phyloP scores from a whole-genome alignment of 1,140 invertebrate genomes.

The Zaprionus tsacasi region DNA sequence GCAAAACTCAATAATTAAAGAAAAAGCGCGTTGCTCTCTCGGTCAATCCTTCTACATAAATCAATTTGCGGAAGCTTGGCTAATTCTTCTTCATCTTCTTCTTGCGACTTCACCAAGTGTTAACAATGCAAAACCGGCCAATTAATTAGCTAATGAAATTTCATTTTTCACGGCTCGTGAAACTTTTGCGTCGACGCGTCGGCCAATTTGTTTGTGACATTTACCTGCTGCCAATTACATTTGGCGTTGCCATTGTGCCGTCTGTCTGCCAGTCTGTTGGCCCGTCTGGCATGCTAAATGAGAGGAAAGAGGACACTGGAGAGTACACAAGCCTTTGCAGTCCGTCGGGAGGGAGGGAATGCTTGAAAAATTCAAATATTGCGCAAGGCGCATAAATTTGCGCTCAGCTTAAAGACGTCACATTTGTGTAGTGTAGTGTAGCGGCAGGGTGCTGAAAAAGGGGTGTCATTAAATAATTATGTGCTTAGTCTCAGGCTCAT shows the following conservation, averaged over 20 bases:
- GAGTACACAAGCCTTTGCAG: constrained; percentile 10
- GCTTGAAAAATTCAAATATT: constrained; percentile 49
- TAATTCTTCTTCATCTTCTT: constrained; percentile 22
- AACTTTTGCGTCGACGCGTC: constrained; percentile 23
- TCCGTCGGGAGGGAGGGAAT: constrained; percentile 15
- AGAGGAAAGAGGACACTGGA: background rate
- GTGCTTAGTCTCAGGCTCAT: constrained; percentile 47
- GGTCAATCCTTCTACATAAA: constrained; percentile 49
- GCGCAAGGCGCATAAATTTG: constrained; percentile 45
- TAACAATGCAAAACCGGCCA: constrained; percentile 36
- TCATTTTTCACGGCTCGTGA: constrained; percentile 46
- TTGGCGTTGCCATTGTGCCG: constrained; percentile 21
- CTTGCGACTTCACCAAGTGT: constrained; percentile 30
- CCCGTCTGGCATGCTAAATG: constrained; percentile 26
- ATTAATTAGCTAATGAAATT: constrained; percentile 80
- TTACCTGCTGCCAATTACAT: constrained; percentile 54
- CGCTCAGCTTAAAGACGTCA: constrained; percentile 30
- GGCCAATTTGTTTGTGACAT: constrained; percentile 51
- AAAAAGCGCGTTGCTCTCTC: too few species aligned
- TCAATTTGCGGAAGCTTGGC: constrained; percentile 47
- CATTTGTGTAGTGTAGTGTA: constrained; percentile 34
- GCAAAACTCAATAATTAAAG: constrained; percentile 44
- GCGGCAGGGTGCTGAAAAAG: constrained; percentile 1
- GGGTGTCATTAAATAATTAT: constrained; percentile 55
- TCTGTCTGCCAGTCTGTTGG: background rate